Evolutionary conservation across 2,888 invertebrate genomes (phyloP), one percentile per base, ranked within the genome.

Genomic region (Drosophila nr. perissopoda): DNA sequence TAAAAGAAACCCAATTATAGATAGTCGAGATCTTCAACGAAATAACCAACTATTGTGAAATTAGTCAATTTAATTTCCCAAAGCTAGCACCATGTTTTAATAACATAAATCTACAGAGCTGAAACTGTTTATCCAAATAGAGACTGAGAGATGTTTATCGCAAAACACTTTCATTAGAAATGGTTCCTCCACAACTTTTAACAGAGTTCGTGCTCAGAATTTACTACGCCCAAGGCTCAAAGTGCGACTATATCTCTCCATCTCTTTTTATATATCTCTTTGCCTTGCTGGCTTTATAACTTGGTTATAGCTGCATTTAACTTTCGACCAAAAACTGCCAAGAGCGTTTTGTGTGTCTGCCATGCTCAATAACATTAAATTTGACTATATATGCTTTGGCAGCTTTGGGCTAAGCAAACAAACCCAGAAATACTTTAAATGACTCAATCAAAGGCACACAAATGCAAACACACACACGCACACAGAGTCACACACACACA

Each of bases 91-190:
- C 45, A n/a, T 29, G n/a, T 33, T 54, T 4, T 34, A 13, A 21
- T 27, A 42, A 62, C 33, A 45, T 38, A 53, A 53, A 34, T 49
- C 34, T 52, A 10, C 36, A 16, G 33, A 54, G 27, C 33, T n/a
- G 11, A 21, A 67, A 38, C 33, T 38, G 34, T 58, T 33, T 49
- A 27, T 36, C 33, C 25, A 33, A 51, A 25, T 52, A 0, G 8
- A 34, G 27, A 27, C 11, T 21, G 42, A 31, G 29, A 54, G 63
- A 70, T 78, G 67, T 42, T 73, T 73, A 61, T 76, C 54, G 18
- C 58, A 70, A 70, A 73, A 71, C 70, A 79, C 79, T 79, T 79
- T 76, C 68, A 70, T 79, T 79, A 65, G 62, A 78, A 69, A 52
- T 70, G 42, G 53, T 58, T 65, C 16, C 48, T 72, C 64, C 64